Base-by-base conservation (phyloP, 2,888 invertebrate species). In the Lydus trimaculatus region DNA sequence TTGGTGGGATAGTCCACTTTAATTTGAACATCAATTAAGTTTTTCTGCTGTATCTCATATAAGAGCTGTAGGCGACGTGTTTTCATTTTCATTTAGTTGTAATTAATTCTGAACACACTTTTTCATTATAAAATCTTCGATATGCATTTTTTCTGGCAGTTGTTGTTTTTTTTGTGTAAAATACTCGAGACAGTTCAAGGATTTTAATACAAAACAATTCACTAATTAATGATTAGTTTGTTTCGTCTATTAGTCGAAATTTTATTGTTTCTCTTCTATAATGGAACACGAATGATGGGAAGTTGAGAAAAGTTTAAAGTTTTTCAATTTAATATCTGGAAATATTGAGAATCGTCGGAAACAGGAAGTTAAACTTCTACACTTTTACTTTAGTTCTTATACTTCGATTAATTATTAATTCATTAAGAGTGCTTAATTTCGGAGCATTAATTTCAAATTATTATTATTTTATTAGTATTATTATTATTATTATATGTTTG, bases 21-120 rank as follows among this genome's bases (percentile, higher is more conserved):
- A 71, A 72, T 72, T 69, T 67, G 65, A 65, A 39, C 52, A 67
- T 71, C 73, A 73, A 72, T 73, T 72, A 69, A 62, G 65, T 63
- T 59, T 39, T 5, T 43, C 43, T n/a, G 43, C 17, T 17, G 17
- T 43, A 43, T 13, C 5, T 17, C 17, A 43, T n/a, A 39, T n/a
- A 39, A n/a, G 7, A 4, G 15, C 39, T n/a, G n/a, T 17, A 43
- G 43, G 5, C n/a, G 43, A 43, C 7, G 43, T 17, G 7, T 43
- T 43, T 17, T 43, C 17, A 17, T 43, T 17, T 17, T 43, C n/a
- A 43, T 5, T 17, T 6, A 7, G n/a, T n/a, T 2, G 43, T 43
- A 43, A 43, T 43, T 43, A 43, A 43, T n/a, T 43, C 33, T 33
- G 5, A 3, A 33, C 33, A 7, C 33, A 7, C 1, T 33, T 2